Percentiles rank a stretch among this genome's conserved stretches.
These are phyloP conservation scores for Chaetura pelagica DNA, from an alignment of 2,113 vertebrate species.

Conservation along the genomic window DNA sequence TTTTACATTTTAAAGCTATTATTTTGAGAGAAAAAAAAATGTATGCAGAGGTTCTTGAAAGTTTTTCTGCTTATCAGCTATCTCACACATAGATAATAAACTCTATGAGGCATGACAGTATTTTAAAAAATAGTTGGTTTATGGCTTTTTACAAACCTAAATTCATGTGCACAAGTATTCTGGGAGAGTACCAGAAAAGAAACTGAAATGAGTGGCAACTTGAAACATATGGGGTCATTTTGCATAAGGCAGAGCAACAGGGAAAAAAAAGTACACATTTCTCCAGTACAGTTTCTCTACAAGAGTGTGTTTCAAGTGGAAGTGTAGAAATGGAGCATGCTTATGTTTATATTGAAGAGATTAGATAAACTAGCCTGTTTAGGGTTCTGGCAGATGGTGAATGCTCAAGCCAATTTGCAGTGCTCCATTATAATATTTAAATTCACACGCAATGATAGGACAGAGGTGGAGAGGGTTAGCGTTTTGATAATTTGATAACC, in stretches of 20 bases:
- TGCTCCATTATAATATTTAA: conserved; percentile 83
- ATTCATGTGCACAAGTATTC: conserved; percentile 16
- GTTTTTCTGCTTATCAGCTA: conserved; percentile 45
- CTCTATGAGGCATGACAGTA: conserved; percentile 27
- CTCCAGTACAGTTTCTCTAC: conserved; percentile 66
- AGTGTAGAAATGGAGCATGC: conserved; percentile 86
- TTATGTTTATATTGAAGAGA: conserved; percentile 87
- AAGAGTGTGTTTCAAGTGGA: conserved; percentile 77
- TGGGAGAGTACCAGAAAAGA: conserved; percentile 19
- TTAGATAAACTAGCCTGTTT: conserved; percentile 92
- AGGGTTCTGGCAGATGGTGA: conserved; percentile 88
- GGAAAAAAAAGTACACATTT: neutral
- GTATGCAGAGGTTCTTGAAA: conserved; percentile 7
- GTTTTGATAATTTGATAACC: conserved; percentile 85
- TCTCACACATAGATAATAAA: conserved; percentile 29
- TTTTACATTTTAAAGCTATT: conserved; percentile 20
- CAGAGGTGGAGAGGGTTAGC: conserved; percentile 75
- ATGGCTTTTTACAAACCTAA: conserved; percentile 54
- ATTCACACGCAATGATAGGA: conserved; percentile 80
- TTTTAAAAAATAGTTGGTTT: conserved; percentile 62
- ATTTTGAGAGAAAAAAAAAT: neutral
- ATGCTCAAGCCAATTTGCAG: conserved; percentile 86
- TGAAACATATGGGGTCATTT: conserved; percentile 36
- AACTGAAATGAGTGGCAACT: conserved; percentile 31
- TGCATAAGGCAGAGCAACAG: neutral